Base-by-base conservation (phyloP, 2,888 invertebrate genomes). In the Pollenia amentaria region DNA sequence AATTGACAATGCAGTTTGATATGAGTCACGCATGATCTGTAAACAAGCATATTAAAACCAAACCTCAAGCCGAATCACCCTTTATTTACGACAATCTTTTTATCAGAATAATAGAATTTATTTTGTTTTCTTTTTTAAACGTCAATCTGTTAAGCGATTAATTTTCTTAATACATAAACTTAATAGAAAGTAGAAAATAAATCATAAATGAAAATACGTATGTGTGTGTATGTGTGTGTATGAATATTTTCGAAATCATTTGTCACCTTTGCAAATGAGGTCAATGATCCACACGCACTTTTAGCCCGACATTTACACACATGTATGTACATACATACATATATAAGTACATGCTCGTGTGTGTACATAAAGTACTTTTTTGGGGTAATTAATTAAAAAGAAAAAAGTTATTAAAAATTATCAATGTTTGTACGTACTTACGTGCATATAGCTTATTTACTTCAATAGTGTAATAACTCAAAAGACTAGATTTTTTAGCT, bases 241-340 rank as follows among this genome's bases (percentile, higher is more conserved):
- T 29, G 6, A 29, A 60, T 53, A 55, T 51, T 81, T 65, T 53
- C 46, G 55, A 57, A 77, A 60, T 86, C 72, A 77, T 62, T 78
- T 87, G 87, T 83, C 80, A 83, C 76, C 84, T 80, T 73, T 55
- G n/a, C 11, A 70, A 78, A 62, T 65, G 72, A 75, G 83, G 83
- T 75, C 86, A 87, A 62, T 80, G 79, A 76, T 18, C 79, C 64
- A 57, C 79, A 72, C 64, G 60, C 78, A 83, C 51, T 55, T 57
- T 73, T 40, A 64, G 29, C 18, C 18, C 16, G 21, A 46, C 67
- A 46, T 29, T 16, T 77, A 57, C 16, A 44, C 48, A 57, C 29
- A 46, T 44, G 9, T 29, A 0, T n/a, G 7, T 3, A 40, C 42
- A 40, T 40, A 6, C 29, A 65, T 9, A 2, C 46, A 3, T 8